Percentiles rank a stretch among this genome's conserved stretches.
These are phyloP conservation scores for Hirtodrosophila confusa DNA, from an alignment of 2,888 invertebrate genomes.

Conservation along the genomic window DNA sequence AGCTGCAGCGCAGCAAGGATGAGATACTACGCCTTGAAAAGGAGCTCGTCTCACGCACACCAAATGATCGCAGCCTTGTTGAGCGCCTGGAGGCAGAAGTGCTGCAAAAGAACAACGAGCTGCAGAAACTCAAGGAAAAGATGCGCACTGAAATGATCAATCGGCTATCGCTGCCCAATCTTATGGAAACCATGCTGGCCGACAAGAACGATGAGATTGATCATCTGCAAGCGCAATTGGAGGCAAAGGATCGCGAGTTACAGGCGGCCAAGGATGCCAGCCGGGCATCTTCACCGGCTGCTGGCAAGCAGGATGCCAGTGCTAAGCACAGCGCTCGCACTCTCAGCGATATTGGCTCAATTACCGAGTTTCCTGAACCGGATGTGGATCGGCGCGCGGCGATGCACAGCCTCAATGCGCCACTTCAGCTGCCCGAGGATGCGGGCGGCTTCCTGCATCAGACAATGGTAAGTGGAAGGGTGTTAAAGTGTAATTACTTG, in stretches of 20 bases:
- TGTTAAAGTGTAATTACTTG: neutral
- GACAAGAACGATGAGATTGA: conserved; percentile 90
- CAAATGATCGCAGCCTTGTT: conserved; percentile 84
- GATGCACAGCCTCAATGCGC: conserved; percentile 68
- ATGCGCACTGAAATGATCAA: conserved; percentile 84
- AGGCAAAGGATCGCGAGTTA: conserved; percentile 83
- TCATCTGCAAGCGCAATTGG: conserved; percentile 86
- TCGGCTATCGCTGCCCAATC: conserved; percentile 85
- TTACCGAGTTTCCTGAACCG: conserved; percentile 89
- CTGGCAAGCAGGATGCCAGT: conserved; percentile 85
- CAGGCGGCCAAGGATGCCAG: conserved; percentile 85
- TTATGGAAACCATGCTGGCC: conserved; percentile 87
- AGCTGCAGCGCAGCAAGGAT: conserved; percentile 87
- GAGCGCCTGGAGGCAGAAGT: conserved; percentile 86
- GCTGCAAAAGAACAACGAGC: conserved; percentile 83
- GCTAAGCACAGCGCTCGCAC: conserved; percentile 88
- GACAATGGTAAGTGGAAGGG: conserved; percentile 73
- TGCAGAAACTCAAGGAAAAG: conserved; percentile 84
- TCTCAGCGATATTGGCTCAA: conserved; percentile 89
- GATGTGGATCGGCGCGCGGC: conserved; percentile 86
- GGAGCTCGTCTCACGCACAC: conserved; percentile 82
- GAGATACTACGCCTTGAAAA: conserved; percentile 86
- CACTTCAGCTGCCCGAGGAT: conserved; percentile 71
- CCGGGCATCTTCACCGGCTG: conserved; percentile 56
- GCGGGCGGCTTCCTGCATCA: conserved; percentile 74